Conservation (phyloP, 2,113 vertebrate species). For the Raphicerus campestris region DNA sequence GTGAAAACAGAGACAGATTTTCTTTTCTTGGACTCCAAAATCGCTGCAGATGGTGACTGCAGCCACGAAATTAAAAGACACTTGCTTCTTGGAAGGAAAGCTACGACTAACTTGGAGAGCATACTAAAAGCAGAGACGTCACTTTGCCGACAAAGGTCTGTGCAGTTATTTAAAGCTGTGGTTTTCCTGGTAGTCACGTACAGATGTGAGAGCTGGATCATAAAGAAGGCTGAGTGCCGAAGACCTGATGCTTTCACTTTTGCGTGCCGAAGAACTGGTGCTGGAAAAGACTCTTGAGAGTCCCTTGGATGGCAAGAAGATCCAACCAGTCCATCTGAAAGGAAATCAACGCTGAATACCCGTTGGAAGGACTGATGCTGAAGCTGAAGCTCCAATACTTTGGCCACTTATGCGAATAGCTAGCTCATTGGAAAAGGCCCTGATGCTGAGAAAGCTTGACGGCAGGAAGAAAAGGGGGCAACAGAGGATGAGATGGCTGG, state of each 20-base stretch:
- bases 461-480: neutral
- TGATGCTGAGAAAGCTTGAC: neutral
- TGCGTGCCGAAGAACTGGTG: neutral
- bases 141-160: neutral
- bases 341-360: neutral
- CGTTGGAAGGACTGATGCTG: neutral
- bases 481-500: neutral
- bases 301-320: neutral
- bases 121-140: neutral
- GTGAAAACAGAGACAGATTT: neutral
- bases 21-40: neutral
- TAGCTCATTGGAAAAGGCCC: neutral
- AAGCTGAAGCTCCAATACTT: neutral
- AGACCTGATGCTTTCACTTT: neutral
- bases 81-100: neutral
- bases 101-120: neutral
- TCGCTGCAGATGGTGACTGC: neutral
- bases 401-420: neutral
- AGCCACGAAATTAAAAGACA: neutral
- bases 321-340: neutral
- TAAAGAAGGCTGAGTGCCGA: neutral
- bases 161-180: neutral
- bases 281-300: neutral
- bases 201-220: neutral
- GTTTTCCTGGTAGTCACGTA: neutral